Percentiles rank a stretch among this genome's conserved stretches.
Evolutionary conservation across 2,113 vertebrate species (phyloP).

Genomic region (Syngnathus typhle): DNA sequence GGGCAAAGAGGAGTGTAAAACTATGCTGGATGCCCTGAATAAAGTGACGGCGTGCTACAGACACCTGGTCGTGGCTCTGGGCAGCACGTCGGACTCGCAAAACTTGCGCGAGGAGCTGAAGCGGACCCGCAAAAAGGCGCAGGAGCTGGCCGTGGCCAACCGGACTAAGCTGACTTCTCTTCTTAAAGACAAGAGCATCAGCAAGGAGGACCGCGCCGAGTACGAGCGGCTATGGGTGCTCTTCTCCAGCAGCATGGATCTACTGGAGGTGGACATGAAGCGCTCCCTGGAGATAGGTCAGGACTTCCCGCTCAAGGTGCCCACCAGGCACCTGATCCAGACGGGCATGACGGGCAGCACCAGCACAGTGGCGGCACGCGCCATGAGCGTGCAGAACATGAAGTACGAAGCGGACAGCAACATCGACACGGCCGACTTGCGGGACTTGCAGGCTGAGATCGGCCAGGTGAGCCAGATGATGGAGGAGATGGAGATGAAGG

Average conservation of each 20-base stretch:
- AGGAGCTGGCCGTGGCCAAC: constrained; percentile 84
- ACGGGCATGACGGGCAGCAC: constrained; percentile 88
- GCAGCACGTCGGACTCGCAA: constrained; percentile 91
- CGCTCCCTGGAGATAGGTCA: constrained; percentile 85
- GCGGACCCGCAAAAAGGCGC: constrained; percentile 88
- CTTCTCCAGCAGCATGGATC: constrained; percentile 92
- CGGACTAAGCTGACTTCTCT: constrained; percentile 80
- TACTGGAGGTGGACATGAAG: constrained; percentile 93
- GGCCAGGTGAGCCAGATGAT: constrained; percentile 88
- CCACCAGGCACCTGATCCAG: constrained; percentile 86
- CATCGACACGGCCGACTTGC: constrained; percentile 84
- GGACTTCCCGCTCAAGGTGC: constrained; percentile 86
- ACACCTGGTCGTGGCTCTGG: constrained; percentile 87
- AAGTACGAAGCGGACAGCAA: constrained; percentile 81
- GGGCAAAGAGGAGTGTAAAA: constrained; percentile 91
- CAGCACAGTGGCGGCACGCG: constrained; percentile 80
- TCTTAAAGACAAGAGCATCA: constrained; percentile 80
- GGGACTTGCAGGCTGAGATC: constrained; percentile 85
- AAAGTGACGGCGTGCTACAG: constrained; percentile 91
- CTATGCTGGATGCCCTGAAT: constrained; percentile 89
- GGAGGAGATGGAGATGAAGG: constrained; percentile 97
- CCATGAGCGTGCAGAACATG: constrained; percentile 89
- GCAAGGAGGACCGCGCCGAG: constrained; percentile 83
- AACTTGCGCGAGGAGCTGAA: constrained; percentile 89
- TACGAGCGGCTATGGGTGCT: constrained; percentile 95